phyloP scores from a whole-genome alignment of 2,113 vertebrate species.

The Plotosus lineatus region DNA sequence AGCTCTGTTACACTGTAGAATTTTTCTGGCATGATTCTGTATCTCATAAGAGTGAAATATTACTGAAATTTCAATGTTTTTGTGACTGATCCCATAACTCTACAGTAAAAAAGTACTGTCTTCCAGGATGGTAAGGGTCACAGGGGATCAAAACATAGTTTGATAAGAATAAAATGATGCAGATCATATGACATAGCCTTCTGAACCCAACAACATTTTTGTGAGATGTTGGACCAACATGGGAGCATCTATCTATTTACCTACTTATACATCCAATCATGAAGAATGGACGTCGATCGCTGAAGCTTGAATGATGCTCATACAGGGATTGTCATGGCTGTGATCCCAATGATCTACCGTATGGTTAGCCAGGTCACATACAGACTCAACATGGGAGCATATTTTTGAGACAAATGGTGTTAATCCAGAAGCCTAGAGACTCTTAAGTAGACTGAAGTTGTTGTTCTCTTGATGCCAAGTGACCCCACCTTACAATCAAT shows the following conservation, averaged over 20 bases:
- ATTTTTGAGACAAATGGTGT: background rate
- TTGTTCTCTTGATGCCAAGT: background rate
- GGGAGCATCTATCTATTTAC: too few species aligned
- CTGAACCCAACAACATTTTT: background rate
- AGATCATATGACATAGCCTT: background rate
- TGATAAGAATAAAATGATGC: background rate
- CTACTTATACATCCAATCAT: too few species aligned
- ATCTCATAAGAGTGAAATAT: background rate
- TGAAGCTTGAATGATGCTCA: too few species aligned
- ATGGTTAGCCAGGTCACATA: too few species aligned
- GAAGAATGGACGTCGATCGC: too few species aligned
- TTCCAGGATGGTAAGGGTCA: background rate
- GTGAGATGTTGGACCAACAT: background rate
- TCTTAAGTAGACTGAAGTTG: background rate
- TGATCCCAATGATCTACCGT: too few species aligned
- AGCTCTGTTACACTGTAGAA: background rate
- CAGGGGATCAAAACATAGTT: background rate
- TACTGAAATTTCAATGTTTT: background rate
- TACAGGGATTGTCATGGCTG: too few species aligned
- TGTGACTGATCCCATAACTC: background rate
- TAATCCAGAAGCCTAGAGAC: background rate
- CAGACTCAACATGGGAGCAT: background rate
- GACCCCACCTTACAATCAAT: too few species aligned
- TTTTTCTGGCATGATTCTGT: background rate
- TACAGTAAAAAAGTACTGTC: background rate